Base-by-base conservation (phyloP, 2,888 invertebrate species). In the Cheilosia grossa region DNA sequence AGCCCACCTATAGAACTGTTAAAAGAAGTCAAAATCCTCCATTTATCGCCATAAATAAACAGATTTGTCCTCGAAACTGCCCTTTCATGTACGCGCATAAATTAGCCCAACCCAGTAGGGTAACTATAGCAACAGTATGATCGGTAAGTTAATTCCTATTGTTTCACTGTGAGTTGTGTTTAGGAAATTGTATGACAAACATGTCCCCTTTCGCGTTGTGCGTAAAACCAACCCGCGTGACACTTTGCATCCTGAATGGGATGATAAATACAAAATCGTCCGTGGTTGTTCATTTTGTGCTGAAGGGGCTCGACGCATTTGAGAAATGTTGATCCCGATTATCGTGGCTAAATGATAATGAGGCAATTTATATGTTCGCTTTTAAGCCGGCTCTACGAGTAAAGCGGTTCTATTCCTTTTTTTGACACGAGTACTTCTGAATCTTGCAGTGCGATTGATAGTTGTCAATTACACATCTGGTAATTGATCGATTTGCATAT, bases 11-110 rank as follows among this genome's bases (percentile, higher is more conserved):
- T 19, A 51, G 27, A 61, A 27, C 53, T 7, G 21, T 59, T 19
- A 3, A 47, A 44, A 33, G 4, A 37, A n/a, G 21, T 63, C 21
- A 64, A 83, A 83, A 74, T 74, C 74, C 58, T 59, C 33, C 42
- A 69, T 74, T 80, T 83, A 73, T 80, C 69, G 17, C n/a, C 64
- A 80, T 83, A 83, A 83, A 83, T 83, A 83, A 83, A 83, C 83
- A 83, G 83, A 83, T 83, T 74, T 83, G 64, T 83, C 83, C 74
- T 64, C 80, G 83, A 70, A 83, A 80, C 80, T 75, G 69, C 69
- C 64, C 56, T 47, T 83, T 69, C 80, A 69, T 83, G 82, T 64
- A 70, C 51, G 21, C 59, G 82, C 67, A 83, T 83, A 83, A 83
- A 83, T 83, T 83, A 74, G n/a, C 47, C 44, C 2, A 37, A 44